Conservation (phyloP, 1,140 invertebrate genomes). For the Drosophila bipectinata region DNA sequence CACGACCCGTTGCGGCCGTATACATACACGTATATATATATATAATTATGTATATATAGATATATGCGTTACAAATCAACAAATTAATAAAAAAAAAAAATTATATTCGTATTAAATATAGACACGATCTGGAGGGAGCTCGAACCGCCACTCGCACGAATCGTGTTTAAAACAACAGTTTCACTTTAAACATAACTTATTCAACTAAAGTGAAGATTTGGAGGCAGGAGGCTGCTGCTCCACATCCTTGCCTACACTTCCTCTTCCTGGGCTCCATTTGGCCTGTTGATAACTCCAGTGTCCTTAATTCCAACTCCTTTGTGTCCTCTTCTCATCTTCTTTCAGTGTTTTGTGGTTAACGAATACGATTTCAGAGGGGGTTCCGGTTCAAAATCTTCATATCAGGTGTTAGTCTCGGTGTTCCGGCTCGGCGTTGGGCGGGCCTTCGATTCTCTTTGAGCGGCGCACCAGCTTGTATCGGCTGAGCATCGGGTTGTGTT, state of each 20-base stretch:
- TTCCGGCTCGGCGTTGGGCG: neutral
- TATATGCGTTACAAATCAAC: constrained; percentile 10
- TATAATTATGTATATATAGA: constrained; percentile 5
- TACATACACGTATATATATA: neutral
- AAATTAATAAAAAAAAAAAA: constrained; percentile 16
- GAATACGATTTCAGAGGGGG: neutral
- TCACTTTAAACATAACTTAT: neutral
- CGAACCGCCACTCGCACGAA: neutral
- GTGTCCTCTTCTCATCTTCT: neutral
- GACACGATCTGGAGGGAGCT: neutral
- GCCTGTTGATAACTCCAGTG: too few relatives aligned
- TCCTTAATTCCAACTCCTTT: too few relatives aligned
- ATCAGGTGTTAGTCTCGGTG: neutral
- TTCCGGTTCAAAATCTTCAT: neutral
- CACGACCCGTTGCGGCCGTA: neutral
- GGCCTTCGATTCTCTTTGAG: constrained; percentile 7
- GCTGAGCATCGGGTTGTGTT: constrained; percentile 25
- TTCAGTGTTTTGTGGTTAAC: neutral
- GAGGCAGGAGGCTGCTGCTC: neutral
- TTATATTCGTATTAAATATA: constrained; percentile 20
- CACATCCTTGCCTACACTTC: neutral
- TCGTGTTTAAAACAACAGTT: neutral
- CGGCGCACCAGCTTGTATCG: constrained; percentile 55
- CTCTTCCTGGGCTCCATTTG: too few relatives aligned
- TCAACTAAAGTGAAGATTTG: neutral